These are phyloP conservation scores for Theristicus caerulescens DNA, from an alignment of 2,113 vertebrate genomes.

Conservation along the genomic window DNA sequence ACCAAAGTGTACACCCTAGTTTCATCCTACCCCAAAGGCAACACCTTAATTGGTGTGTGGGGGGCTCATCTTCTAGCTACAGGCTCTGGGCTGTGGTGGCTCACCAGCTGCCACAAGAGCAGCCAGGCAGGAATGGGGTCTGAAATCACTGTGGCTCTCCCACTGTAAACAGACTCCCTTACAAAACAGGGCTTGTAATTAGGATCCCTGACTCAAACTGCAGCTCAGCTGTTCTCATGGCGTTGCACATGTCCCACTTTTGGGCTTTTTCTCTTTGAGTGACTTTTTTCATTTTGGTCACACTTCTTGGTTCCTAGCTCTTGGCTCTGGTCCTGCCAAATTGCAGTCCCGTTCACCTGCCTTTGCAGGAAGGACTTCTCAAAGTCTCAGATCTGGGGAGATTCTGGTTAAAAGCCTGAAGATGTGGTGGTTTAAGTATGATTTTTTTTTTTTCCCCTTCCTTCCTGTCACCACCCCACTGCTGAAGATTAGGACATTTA, in stretches of 20 bases:
- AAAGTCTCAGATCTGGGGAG: no score
- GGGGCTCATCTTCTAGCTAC: neutral
- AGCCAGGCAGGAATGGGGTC: neutral
- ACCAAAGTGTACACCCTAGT: neutral
- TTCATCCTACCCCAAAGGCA: neutral
- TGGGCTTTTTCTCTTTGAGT: neutral
- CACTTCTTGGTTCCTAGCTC: fast-evolving
- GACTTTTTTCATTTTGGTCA: neutral
- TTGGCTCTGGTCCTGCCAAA: neutral
- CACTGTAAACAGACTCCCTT: neutral
- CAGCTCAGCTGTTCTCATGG: neutral
- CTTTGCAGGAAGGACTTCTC: neutral
- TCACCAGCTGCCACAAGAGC: neutral
- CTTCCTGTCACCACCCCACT: neutral
- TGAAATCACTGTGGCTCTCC: neutral
- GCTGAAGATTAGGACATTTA: neutral
- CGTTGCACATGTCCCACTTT: neutral
- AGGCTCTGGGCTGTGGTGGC: neutral
- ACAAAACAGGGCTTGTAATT: neutral
- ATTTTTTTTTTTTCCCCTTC: neutral
- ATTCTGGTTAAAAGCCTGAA: neutral
- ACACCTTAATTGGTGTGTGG: no score
- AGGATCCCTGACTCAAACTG: neutral
- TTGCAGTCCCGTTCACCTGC: neutral
- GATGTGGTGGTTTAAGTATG: neutral